Evolutionary conservation across 2,113 vertebrate species (phyloP).

Genomic region (Protobothrops mucrosquamatus): DNA sequence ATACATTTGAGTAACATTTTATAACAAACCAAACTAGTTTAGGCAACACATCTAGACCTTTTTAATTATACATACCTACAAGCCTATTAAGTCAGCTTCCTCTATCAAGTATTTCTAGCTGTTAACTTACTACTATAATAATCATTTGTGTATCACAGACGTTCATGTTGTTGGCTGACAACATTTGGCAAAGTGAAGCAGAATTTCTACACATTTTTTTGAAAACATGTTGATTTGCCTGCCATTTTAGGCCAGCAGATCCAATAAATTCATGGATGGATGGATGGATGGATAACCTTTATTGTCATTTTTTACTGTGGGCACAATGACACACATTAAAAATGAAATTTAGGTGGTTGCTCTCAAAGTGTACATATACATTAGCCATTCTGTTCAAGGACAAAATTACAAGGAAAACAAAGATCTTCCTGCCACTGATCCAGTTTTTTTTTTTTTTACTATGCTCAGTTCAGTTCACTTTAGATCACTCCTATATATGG

Average conservation of each 20-base stretch:
- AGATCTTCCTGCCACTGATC: background rate
- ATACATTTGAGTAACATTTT: background rate
- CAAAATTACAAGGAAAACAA: background rate
- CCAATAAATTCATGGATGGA: background rate
- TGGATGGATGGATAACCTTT: no score
- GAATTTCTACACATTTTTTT: rapidly evolving
- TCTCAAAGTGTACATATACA: no score
- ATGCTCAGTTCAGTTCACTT: no score
- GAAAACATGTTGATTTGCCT: background rate
- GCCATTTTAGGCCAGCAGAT: background rate
- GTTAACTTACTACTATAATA: background rate
- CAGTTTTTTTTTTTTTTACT: background rate
- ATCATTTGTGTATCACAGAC: background rate
- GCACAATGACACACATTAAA: no score
- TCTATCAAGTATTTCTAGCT: conserved; percentile 6
- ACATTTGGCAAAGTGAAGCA: rapidly evolving
- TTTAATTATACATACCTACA: background rate
- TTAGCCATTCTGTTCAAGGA: background rate
- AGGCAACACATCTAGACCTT: conserved; percentile 1
- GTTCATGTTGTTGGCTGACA: background rate
- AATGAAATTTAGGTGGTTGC: no score
- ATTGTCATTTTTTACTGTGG: no score
- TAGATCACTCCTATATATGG: no score
- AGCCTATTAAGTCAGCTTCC: background rate
- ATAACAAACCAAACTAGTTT: background rate